Base-by-base conservation (phyloP, 92 coral and sea anemone genomes). In the Parazoanthus darwini region DNA sequence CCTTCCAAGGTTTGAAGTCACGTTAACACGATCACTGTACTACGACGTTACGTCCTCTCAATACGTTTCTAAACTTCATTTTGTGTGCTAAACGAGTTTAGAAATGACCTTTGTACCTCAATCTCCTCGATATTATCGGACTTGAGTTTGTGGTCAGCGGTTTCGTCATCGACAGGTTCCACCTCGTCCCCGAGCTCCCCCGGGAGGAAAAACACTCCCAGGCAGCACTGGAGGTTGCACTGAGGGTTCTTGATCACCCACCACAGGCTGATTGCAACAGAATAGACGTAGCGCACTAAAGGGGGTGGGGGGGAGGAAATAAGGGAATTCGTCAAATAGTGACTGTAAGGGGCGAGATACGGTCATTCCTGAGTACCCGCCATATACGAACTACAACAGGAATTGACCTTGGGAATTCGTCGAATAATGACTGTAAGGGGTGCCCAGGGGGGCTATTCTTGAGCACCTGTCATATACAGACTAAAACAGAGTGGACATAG, bases 211-310 rank as follows among this genome's bases (percentile, higher is more conserved):
- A 82, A 66, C 22, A 65, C 77, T 36, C 75, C 86, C 38, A 82
- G 6, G 37, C 56, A 82, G 22, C 86, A 82, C 35, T 92, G 92
- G 91, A 93, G 85, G 91, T 54, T 90, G 77, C 96, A 94, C 65
- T 88, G 87, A 29, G 96, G 96, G 82, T 92, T 86, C 79, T 79
- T 89, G 25, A 76, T 72, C 14, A 94, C 94, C 20, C 81, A 67
- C 72, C 89, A 82, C 77, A 94, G 81, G 87, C 96, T 94, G 38
- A 88, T 80, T 33, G 90, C 76, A 18, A 94, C 91, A 0, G 93
- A 88, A 50, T 88, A 29, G 33, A 90, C 44, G 35, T 94, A 94
- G 11, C 96, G 93, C 33, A 85, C 96, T 94, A 66, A 1, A 26
- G n/a, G 9, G 42, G 6, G 7, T 2, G 44, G 78, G 9, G 42